These are phyloP conservation scores for Eclectus roratus DNA, from an alignment of 2,113 vertebrate genomes.

Conservation along the genomic window DNA sequence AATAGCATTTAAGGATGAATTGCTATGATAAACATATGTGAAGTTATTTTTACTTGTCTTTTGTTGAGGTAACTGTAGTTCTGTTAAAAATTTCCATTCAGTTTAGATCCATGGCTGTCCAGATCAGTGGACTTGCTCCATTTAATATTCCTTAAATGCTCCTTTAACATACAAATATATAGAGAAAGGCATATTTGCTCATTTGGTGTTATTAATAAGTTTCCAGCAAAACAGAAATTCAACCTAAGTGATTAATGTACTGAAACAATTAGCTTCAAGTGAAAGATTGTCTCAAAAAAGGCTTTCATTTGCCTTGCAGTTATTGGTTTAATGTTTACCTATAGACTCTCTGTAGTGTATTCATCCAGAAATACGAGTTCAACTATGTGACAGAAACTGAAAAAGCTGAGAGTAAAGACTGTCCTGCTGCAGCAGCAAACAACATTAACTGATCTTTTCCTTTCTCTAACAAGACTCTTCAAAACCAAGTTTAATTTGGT, in stretches of 20 bases:
- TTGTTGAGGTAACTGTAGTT: not conserved
- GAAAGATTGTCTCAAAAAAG: not conserved
- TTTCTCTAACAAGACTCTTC: not conserved
- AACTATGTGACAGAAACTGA: not conserved
- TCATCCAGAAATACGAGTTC: not conserved
- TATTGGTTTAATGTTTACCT: constrained; percentile 21
- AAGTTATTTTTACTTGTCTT: not conserved
- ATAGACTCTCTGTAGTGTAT: not conserved
- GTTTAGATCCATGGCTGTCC: not conserved
- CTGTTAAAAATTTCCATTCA: not conserved
- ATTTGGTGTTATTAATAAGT: not conserved
- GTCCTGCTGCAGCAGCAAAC: not conserved
- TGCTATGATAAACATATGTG: not conserved
- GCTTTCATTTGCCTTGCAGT: not conserved
- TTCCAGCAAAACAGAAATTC: not conserved
- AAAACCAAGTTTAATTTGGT: not conserved
- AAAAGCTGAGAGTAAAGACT: not conserved
- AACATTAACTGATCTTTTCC: not conserved
- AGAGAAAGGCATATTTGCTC: not conserved
- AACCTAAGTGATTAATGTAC: not conserved
- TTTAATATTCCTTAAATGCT: not conserved
- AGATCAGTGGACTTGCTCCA: not conserved
- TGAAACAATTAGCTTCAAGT: not conserved
- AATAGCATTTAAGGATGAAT: not conserved
- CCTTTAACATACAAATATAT: not conserved